Conservation (phyloP, 2,113 vertebrate genomes). For the Equus quagga region DNA sequence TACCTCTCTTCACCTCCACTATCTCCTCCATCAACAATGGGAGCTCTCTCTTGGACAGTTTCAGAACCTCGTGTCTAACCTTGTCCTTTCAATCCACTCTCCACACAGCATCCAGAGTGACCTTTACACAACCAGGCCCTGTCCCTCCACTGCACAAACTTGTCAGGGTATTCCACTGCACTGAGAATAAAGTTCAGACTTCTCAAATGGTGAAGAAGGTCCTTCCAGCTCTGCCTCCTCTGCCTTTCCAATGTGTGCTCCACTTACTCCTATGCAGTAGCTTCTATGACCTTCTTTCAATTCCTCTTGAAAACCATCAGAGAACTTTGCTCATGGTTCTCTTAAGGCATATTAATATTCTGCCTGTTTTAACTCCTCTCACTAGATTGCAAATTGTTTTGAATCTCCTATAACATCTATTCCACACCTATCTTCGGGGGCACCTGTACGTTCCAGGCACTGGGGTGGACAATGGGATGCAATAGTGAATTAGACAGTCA, state of each 20-base stretch:
- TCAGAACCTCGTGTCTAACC: not conserved
- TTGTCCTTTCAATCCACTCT: not conserved
- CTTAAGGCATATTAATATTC: not conserved
- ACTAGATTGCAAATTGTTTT: not conserved
- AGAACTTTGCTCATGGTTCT: not conserved
- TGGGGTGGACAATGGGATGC: not conserved
- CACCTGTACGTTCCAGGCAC: not conserved
- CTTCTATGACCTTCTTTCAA: not conserved
- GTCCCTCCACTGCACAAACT: not conserved
- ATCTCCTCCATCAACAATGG: not conserved
- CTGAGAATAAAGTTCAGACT: not conserved
- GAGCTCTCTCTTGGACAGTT: not conserved
- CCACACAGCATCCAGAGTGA: not conserved
- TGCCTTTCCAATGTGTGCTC: not conserved
- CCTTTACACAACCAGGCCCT: not conserved
- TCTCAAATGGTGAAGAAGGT: not conserved
- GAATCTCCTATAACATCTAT: not conserved
- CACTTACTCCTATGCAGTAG: not conserved
- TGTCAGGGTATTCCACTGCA: not conserved
- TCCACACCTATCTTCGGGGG: not conserved
- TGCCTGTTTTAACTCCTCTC: not conserved
- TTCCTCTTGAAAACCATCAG: not conserved
- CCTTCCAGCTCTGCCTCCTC: not conserved
- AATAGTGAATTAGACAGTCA: not conserved
- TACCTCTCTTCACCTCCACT: not conserved